Evolutionary conservation across 1,140 invertebrate species (phyloP).

Genomic region (Spodoptera frugiperda): DNA sequence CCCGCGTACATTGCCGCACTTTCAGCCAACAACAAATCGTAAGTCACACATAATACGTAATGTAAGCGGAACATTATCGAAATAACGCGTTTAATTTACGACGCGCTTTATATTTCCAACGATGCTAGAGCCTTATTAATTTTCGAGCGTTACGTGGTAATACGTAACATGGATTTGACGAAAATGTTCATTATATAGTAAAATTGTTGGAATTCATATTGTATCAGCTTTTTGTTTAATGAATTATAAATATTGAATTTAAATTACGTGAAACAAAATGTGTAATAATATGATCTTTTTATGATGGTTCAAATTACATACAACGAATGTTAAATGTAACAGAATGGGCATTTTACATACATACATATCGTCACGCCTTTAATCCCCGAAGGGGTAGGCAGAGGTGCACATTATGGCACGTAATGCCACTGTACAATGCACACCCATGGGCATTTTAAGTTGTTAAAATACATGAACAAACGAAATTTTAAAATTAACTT

Average conservation of each 20-base stretch:
- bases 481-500: too few species aligned
- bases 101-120: conserved; percentile 60
- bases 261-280: too few species aligned
- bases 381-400: too few species aligned
- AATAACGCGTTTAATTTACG: conserved; percentile 71
- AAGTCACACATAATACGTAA: conserved; percentile 57
- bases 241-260: background rate
- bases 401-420: too few species aligned
- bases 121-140: conserved; percentile 64
- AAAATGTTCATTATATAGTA: conserved; percentile 22
- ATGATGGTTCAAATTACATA: too few species aligned
- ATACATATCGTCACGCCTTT: too few species aligned
- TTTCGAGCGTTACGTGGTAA: conserved; percentile 36
- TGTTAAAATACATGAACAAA: too few species aligned
- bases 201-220: background rate
- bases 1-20: conserved; percentile 19
- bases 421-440: too few species aligned
- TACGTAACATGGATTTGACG: conserved; percentile 11
- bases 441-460: too few species aligned
- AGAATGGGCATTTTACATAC: too few species aligned
- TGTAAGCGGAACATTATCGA: conserved; percentile 60
- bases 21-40: conserved; percentile 5
- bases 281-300: too few species aligned
- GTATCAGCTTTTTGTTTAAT: background rate
- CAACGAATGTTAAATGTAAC: too few species aligned